Base-by-base conservation (phyloP, 2,888 invertebrate genomes). In the Xanthia icteritia region DNA sequence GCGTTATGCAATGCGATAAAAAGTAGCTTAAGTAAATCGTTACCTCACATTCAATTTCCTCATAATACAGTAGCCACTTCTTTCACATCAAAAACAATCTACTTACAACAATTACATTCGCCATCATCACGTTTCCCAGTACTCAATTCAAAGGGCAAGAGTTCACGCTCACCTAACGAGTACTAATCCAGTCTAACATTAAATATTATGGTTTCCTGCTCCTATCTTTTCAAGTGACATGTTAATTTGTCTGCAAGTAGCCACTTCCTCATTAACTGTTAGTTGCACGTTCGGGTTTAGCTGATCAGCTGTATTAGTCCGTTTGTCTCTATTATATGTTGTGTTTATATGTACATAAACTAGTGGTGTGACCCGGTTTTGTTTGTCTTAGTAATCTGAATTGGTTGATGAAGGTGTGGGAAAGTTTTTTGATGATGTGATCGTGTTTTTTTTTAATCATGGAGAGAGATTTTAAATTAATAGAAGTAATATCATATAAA, bases 241-340 rank as follows among this genome's bases (percentile, higher is more conserved):
- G 93, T 95, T 95, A 95, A 95, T 95, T 94, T 92, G 91, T 92
- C 89, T 90, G 91, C 95, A 96, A 96, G 96, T 95, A 96, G 94
- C 86, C 88, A 95, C 95, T 95, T 96, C 96, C 96, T 96, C 94
- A 96, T 96, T 96, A 96, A 93, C 88, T 85, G 92, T 92, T 95
- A 94, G 95, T 95, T 95, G 93, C 94, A 88, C 93, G 94, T 94
- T 94, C 91, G 92, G 91, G 93, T 93, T 93, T 91, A 93, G 94
- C 92, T 92, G 92, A 92, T 92, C 89, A 89, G 91, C 93, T 94
- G 93, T 92, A 94, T 93, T 93, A 92, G 92, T 89, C 86, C 69
- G 90, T 93, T 94, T 92, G 91, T 94, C 91, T 93, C 91, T 93
- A 93, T 92, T 93, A 92, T 90, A 89, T 81, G 79, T 15, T 89